Percentiles rank a stretch among this genome's conserved stretches.
These are phyloP conservation scores for Enteromius trimaculatus DNA, from an alignment of 2,797 vertebrate species.

Conservation along the genomic window DNA sequence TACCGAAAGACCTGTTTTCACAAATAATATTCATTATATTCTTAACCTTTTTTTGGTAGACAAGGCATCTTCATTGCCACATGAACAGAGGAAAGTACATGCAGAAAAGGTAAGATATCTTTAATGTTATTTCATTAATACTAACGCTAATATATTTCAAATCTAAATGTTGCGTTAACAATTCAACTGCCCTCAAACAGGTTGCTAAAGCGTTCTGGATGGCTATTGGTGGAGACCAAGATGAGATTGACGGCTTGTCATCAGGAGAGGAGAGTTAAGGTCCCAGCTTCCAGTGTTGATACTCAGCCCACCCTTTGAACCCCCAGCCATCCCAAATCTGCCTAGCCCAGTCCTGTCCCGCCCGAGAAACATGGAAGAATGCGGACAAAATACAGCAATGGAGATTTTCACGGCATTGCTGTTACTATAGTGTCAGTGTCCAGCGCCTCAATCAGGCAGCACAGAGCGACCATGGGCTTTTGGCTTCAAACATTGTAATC, in stretches of 20 bases:
- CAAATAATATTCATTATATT: neutral
- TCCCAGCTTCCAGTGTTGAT: constrained; percentile 53
- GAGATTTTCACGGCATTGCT: constrained; percentile 13
- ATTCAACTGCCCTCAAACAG: constrained; percentile 70
- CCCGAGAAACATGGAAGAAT: constrained; percentile 53
- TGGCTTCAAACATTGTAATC: constrained; percentile 51
- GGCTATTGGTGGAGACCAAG: constrained; percentile 96
- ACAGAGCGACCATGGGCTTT: constrained; percentile 33
- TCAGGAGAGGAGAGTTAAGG: constrained; percentile 92
- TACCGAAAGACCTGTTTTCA: neutral
- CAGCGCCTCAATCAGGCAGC: constrained; percentile 31
- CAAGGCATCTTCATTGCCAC: constrained; percentile 94
- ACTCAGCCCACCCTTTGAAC: constrained; percentile 52
- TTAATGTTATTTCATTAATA: constrained; percentile 1
- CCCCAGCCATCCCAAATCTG: constrained; percentile 49
- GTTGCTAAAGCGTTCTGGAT: constrained; percentile 99
- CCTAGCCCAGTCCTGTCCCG: constrained; percentile 40
- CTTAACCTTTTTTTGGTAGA: constrained; percentile 72
- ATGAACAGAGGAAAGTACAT: constrained; percentile 95
- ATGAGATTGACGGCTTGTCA: constrained; percentile 94
- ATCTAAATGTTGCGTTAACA: neutral
- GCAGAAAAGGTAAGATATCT: constrained; percentile 90
- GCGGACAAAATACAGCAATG: neutral
- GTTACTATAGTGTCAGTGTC: constrained; percentile 36
- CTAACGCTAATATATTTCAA: neutral